phyloP scores from a whole-genome alignment of 2,113 vertebrate species.

The Toxostoma redivivum region DNA sequence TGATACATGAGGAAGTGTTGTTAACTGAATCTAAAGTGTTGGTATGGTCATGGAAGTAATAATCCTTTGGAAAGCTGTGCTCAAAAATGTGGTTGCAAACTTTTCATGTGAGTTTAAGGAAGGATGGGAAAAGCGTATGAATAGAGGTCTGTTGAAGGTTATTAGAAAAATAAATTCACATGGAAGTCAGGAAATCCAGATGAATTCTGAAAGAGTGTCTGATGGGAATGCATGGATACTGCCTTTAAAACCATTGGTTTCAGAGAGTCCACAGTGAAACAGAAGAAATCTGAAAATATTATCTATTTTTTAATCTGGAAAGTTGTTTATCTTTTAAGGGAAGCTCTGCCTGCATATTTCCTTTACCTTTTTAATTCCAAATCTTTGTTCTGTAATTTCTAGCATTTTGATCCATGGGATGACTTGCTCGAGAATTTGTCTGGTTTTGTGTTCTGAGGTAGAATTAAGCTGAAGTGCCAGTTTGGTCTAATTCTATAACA shows the following conservation, averaged over 20 bases:
- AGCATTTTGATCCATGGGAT: background rate
- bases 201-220: background rate
- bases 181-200: background rate
- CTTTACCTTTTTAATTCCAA: background rate
- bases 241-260: background rate
- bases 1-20: background rate
- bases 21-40: background rate
- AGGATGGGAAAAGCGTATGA: background rate
- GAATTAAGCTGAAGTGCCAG: background rate
- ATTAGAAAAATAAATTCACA: background rate
- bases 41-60: rapidly evolving
- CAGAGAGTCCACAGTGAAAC: background rate
- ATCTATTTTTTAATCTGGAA: background rate
- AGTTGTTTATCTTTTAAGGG: background rate
- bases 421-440: background rate
- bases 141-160: background rate
- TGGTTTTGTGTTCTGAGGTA: background rate
- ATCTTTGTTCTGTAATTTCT: background rate
- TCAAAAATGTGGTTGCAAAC: background rate
- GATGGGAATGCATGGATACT: rapidly evolving
- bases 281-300: background rate
- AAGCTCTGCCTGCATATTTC: background rate
- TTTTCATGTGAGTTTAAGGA: background rate
- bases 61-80: background rate
- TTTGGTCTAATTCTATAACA: background rate